Conservation (phyloP, 2,113 vertebrate genomes). For the Mustela nigripes region DNA sequence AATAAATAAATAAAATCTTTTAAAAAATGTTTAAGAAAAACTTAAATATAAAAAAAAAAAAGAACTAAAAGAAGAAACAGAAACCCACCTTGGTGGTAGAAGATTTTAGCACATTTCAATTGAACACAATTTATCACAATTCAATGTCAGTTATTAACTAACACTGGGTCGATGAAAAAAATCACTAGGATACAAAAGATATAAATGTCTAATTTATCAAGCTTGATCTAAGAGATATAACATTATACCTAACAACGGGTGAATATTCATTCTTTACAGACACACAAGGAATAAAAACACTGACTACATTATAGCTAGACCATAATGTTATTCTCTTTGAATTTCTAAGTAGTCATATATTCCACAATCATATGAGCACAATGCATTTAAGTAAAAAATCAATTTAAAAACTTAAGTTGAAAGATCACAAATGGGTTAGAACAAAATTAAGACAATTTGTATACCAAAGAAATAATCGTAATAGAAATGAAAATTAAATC, state of each 20-base stretch:
- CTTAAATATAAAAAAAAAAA: neutral
- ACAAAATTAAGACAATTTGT: neutral
- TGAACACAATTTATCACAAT: neutral
- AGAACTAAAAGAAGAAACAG: neutral
- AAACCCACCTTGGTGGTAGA: neutral
- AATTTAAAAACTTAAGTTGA: neutral
- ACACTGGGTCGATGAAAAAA: neutral
- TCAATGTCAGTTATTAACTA: neutral
- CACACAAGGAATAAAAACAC: neutral
- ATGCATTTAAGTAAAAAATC: neutral
- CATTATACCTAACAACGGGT: neutral
- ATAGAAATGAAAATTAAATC: neutral
- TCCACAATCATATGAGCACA: neutral
- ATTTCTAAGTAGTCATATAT: neutral
- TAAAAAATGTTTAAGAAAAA: neutral
- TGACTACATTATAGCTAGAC: neutral
- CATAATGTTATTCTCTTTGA: neutral
- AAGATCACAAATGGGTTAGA: constrained; percentile 3
- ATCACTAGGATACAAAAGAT: neutral
- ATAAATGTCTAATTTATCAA: constrained; percentile 9
- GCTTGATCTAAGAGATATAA: neutral
- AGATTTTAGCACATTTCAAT: neutral
- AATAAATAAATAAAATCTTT: neutral
- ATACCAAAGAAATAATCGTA: neutral
- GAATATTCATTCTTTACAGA: neutral